Evolutionary conservation across 2,797 vertebrate genomes (phyloP), one percentile per base, ranked within the genome.

Genomic region (Eulemur mongoz): DNA sequence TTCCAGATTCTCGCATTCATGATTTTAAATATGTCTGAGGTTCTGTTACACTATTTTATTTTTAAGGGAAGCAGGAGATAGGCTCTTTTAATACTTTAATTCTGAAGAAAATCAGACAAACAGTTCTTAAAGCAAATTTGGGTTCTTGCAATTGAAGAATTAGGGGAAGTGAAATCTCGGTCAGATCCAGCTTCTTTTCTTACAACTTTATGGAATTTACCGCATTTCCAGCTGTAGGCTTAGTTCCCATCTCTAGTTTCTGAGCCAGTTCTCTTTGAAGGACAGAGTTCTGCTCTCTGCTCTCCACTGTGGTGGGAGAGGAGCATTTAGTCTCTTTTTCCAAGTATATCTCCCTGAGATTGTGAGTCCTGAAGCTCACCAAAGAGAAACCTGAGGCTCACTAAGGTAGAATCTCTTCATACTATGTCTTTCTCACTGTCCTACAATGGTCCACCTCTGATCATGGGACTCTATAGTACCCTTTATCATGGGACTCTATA

Each of bases 41-140:
- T 48, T 93, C 52, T 35, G n/a, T 80, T 70, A 65, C 73, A 18
- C 38, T 52, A 2, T 79, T 93, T 92, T 89, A 89, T 61, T 93
- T 92, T 91, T 76, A 87, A 76, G 54, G 40, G 59, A 72, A 90
- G 23, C 12, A 72, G 38, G 65, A 93, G 69, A 83, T 73, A 75
- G n/a, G 90, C 32, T 86, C 35, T 83, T 75, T 69, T 32, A 83
- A 63, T 70, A 61, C 27, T 23, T 95, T 93, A 59, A 76, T 86
- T 97, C 40, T 90, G 72, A 96, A 61, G 73, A 91, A 97, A 95
- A 86, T 59, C 45, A 79, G 91, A 85, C 25, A 40, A 52, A 69
- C 52, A 27, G 23, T 83, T 89, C 78, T 84, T 80, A 45, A 94
- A 95, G 80, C 45, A 95, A 84, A 92, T 93, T 89, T 57, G 27